Conservation (phyloP, 2,113 vertebrate genomes). For the Eira barbara region DNA sequence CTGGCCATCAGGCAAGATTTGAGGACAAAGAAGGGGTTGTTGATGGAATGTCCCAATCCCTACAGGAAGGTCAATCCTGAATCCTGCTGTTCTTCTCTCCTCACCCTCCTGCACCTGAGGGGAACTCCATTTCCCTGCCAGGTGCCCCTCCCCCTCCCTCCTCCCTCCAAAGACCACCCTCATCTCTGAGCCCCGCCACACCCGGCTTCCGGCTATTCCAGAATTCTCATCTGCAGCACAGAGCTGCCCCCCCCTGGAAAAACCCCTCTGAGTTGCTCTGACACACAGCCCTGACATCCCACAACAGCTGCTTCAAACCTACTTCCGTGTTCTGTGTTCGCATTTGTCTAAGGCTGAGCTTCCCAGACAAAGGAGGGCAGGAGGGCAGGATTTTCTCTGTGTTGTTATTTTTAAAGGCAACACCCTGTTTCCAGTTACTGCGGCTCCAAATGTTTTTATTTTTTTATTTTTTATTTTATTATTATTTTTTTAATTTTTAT, state of each 20-base stretch:
- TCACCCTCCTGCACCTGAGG: neutral
- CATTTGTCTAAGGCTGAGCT: neutral
- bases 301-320: too few species aligned
- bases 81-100: slow-evolving; percentile 36
- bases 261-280: neutral
- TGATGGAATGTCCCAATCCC: slow-evolving; percentile 41
- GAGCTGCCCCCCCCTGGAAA: neutral
- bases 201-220: neutral
- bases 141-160: too few species aligned
- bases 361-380: too few species aligned
- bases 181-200: neutral
- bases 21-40: slow-evolving; percentile 75
- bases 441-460: fast-evolving
- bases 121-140: neutral
- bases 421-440: neutral
- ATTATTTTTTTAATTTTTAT: too few species aligned
- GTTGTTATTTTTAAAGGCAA: neutral
- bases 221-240: neutral
- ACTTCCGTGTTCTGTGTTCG: fast-evolving
- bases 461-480: too few species aligned
- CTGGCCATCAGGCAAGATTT: slow-evolving; percentile 63
- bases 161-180: neutral
- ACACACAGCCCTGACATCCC: neutral
- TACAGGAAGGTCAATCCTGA: slow-evolving; percentile 66
- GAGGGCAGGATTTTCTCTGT: neutral